These are phyloP conservation scores for Aptenodytes patagonicus DNA, from an alignment of 2,113 vertebrate species.

Conservation along the genomic window DNA sequence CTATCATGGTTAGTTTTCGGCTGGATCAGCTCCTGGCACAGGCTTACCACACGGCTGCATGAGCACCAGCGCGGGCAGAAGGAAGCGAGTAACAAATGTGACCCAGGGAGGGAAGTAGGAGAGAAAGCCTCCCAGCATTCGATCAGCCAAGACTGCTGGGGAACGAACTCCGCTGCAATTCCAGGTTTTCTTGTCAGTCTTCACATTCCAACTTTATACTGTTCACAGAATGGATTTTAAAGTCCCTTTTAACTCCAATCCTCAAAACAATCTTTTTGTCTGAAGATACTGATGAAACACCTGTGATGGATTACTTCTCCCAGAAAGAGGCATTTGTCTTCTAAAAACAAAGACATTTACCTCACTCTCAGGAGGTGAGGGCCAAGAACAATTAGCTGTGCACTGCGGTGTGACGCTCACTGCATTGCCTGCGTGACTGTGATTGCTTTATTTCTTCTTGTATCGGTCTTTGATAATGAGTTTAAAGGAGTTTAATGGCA, in stretches of 20 bases:
- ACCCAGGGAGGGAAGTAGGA: not conserved
- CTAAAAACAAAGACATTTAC: not conserved
- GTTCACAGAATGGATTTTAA: not conserved
- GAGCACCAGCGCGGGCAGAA: not conserved
- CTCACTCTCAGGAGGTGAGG: not conserved
- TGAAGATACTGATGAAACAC: fast-evolving
- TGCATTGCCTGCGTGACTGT: fast-evolving
- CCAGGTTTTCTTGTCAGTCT: too few relatives aligned
- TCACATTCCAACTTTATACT: not conserved
- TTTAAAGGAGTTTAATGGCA: not conserved
- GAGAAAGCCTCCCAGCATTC: not conserved
- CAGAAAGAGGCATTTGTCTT: too few relatives aligned
- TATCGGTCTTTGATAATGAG: fast-evolving
- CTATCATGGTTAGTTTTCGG: fast-evolving
- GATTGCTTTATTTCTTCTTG: not conserved
- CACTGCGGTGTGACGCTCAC: fast-evolving
- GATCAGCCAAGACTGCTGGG: fast-evolving
- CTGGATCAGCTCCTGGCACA: not conserved
- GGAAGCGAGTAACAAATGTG: fast-evolving
- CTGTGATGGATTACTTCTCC: not conserved
- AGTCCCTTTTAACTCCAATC: not conserved
- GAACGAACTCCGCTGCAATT: not conserved
- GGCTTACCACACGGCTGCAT: fast-evolving
- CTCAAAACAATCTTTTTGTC: not conserved
- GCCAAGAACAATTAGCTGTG: fast-evolving